Conservation (phyloP, 2,113 vertebrate genomes). For the Lutjanus erythropterus region DNA sequence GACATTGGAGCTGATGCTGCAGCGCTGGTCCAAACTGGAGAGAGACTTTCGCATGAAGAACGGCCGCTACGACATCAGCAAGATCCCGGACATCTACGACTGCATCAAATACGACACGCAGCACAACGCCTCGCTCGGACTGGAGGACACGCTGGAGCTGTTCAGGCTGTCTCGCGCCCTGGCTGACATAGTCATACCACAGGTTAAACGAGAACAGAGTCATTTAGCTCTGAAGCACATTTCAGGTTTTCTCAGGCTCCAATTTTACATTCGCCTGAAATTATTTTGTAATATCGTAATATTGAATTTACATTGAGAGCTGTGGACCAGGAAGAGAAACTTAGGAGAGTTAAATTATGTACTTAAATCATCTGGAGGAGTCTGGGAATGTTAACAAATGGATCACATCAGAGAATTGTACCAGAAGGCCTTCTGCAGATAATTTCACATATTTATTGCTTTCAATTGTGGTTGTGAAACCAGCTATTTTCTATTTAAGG, state of each 20-base stretch:
- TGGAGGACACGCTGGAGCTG: slow-evolving; percentile 93
- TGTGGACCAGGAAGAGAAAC: not conserved
- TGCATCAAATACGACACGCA: slow-evolving; percentile 97
- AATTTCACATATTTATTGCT: not conserved
- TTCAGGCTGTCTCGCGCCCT: slow-evolving; percentile 93
- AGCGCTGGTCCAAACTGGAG: slow-evolving; percentile 97
- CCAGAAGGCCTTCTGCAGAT: not conserved
- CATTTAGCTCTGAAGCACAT: not conserved
- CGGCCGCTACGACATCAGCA: slow-evolving; percentile 97
- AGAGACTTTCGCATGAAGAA: slow-evolving; percentile 95
- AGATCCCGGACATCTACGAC: slow-evolving; percentile 98
- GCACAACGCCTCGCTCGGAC: slow-evolving; percentile 91
- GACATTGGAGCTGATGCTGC: slow-evolving; percentile 96
- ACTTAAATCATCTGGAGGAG: not conserved
- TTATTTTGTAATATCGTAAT: too few species aligned
- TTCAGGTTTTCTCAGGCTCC: not conserved
- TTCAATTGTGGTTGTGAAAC: not conserved
- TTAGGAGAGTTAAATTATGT: not conserved
- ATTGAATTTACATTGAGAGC: not conserved
- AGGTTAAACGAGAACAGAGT: slow-evolving; percentile 82
- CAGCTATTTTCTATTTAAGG: not conserved
- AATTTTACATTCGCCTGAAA: not conserved
- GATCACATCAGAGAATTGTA: not conserved
- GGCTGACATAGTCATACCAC: slow-evolving; percentile 96
- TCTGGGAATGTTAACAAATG: not conserved